A percentile compares a stretch with the other conserved stretches of the same genome.
Evolutionary conservation across 2,797 vertebrate genomes (phyloP).

Genomic region (Hemitrygon akajei): DNA sequence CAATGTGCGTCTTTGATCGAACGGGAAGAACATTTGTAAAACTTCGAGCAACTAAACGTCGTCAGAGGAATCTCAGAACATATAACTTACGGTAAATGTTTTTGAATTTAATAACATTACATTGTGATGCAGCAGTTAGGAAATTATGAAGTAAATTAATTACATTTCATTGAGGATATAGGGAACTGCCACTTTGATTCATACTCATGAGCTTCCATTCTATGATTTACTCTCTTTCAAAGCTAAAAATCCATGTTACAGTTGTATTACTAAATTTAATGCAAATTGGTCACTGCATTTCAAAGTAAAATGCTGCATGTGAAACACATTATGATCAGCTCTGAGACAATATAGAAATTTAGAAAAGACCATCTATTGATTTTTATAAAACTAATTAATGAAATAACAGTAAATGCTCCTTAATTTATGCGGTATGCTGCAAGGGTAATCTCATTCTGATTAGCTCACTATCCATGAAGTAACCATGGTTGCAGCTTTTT

Average conservation of each 20-base stretch:
- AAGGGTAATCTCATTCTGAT: not conserved
- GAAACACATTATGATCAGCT: not conserved
- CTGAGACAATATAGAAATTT: no score
- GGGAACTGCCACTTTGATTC: not conserved
- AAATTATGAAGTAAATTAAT: not conserved
- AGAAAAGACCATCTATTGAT: no score
- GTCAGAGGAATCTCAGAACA: slow-evolving; percentile 89
- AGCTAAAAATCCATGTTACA: not conserved
- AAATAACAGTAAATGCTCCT: not conserved
- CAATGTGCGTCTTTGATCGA: slow-evolving; percentile 93
- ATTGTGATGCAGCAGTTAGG: not conserved
- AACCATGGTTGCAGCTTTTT: not conserved
- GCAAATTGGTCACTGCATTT: not conserved
- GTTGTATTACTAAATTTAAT: not conserved
- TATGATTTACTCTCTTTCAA: not conserved
- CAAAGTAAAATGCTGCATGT: not conserved
- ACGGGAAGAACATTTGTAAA: slow-evolving; percentile 97
- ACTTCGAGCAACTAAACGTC: slow-evolving; percentile 85
- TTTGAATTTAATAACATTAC: not conserved
- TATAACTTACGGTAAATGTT: slow-evolving; percentile 80
- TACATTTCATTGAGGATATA: not conserved
- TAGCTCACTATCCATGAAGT: not conserved
- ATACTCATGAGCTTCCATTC: not conserved
- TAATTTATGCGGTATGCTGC: not conserved
- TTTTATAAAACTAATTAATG: not conserved